Evolutionary conservation across 2,113 vertebrate genomes (phyloP).

Genomic region (Tetrao urogallus): DNA sequence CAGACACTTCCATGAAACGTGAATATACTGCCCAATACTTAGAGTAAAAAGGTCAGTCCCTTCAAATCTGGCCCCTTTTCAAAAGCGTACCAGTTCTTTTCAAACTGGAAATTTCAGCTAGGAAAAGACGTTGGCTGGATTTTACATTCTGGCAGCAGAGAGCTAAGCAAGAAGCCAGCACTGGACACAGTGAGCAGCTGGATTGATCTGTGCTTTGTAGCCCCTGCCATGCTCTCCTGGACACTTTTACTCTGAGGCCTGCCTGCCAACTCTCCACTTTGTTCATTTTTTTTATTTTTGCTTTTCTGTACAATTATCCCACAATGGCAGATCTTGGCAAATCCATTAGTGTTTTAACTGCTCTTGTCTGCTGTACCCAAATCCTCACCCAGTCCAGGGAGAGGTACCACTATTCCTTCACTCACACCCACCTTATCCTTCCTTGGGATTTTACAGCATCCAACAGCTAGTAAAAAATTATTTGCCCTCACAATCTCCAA

Average conservation of each 20-base stretch:
- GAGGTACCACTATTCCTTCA: not conserved
- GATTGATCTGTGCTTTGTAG: rapidly evolving
- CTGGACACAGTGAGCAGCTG: not conserved
- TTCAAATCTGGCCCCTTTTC: not conserved
- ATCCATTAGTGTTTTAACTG: not conserved
- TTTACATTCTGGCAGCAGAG: not conserved
- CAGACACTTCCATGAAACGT: not conserved
- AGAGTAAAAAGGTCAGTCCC: not conserved
- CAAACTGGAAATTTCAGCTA: conserved; percentile 9
- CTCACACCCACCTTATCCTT: not conserved
- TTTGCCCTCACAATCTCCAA: not conserved
- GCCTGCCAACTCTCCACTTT: not conserved
- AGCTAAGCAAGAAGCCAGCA: not conserved
- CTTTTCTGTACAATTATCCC: not conserved
- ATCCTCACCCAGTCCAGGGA: not conserved
- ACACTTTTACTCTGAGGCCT: not conserved
- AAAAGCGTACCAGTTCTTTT: not conserved
- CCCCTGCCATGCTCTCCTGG: not conserved
- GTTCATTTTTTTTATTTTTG: not conserved
- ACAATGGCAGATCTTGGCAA: not conserved
- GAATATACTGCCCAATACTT: not conserved
- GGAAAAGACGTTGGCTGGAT: not conserved
- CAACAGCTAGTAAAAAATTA: not conserved
- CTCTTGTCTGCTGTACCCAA: not conserved
- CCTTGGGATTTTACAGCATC: not conserved